Evolutionary conservation across 2,113 vertebrate species (phyloP).

Genomic region (Sigmodon hispidus): DNA sequence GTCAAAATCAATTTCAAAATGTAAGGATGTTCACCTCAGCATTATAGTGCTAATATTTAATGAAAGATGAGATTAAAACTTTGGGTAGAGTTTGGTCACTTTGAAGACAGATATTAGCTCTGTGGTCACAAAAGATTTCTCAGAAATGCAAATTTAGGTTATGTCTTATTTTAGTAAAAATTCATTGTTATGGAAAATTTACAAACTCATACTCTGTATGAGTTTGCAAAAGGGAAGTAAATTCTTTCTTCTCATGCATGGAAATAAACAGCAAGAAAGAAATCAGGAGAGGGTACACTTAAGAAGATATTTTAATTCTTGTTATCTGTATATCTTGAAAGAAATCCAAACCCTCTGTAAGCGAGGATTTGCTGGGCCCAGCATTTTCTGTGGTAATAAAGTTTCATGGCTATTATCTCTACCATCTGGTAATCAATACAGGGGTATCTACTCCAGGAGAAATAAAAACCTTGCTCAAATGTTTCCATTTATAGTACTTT

Average conservation of each 20-base stretch:
- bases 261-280: slow-evolving; percentile 61
- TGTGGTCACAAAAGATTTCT: not conserved
- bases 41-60: not conserved
- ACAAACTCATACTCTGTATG: slow-evolving; percentile 49
- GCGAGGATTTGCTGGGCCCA: slow-evolving; percentile 74
- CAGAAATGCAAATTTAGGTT: slow-evolving; percentile 17
- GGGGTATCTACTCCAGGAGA: slow-evolving; percentile 73
- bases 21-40: not conserved
- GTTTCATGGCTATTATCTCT: slow-evolving; percentile 62
- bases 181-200: slow-evolving; percentile 20
- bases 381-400: slow-evolving; percentile 76
- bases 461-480: slow-evolving; percentile 77
- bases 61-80: slow-evolving; percentile 11
- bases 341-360: slow-evolving; percentile 76
- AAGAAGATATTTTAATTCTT: slow-evolving; percentile 75
- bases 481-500: slow-evolving; percentile 79
- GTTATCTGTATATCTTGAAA: slow-evolving; percentile 76
- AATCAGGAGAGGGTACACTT: slow-evolving; percentile 64
- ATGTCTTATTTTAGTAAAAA: not conserved
- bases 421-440: slow-evolving; percentile 79
- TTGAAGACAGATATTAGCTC: not conserved
- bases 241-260: slow-evolving; percentile 21
- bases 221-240: slow-evolving; percentile 30
- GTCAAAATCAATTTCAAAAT: not conserved
- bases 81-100: not conserved